Percentiles rank a stretch among this genome's conserved stretches.
phyloP scores from a whole-genome alignment of 2,888 invertebrate genomes.

The Drosophila mayaguana region DNA sequence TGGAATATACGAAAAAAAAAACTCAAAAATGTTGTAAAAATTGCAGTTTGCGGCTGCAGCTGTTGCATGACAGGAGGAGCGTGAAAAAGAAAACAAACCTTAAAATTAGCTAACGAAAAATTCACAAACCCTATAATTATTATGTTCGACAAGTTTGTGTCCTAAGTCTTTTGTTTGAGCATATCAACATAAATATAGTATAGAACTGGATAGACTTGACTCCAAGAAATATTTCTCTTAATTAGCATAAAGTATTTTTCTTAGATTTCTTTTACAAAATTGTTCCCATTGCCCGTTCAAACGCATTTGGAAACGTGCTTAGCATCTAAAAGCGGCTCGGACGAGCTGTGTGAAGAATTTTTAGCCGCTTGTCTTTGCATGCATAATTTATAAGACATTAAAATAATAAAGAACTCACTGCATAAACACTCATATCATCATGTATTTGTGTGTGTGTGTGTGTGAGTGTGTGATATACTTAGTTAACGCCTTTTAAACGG shows the following conservation, averaged over 20 bases:
- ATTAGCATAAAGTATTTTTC: conserved; percentile 74
- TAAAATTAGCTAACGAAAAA: conserved; percentile 4
- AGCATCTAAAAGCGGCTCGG: conserved; percentile 47
- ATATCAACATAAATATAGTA: conserved; percentile 7
- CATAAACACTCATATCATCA: conserved; percentile 45
- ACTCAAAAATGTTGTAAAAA: conserved; percentile 38
- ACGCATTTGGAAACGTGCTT: conserved; percentile 64
- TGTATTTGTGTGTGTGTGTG: conserved; percentile 14
- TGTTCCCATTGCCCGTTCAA: conserved; percentile 49
- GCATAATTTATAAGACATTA: conserved; percentile 68
- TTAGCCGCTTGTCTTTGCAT: conserved; percentile 58
- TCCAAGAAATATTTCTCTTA: conserved; percentile 37
- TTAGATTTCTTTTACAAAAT: conserved; percentile 53
- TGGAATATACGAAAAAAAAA: conserved; percentile 29
- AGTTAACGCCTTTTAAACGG: conserved; percentile 21
- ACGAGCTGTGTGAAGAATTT: conserved; percentile 30
- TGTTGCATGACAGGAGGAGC: conserved; percentile 10
- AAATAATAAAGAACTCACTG: conserved; percentile 47
- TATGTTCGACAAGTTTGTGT: conserved; percentile 47
- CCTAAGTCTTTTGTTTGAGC: conserved; percentile 10
- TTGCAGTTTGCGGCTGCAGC: conserved; percentile 47
- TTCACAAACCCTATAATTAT: not conserved
- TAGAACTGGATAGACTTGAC: conserved; percentile 3
- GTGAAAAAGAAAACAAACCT: not conserved
- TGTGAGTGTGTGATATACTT: conserved; percentile 7